phyloP scores from a whole-genome alignment of 2,888 invertebrate genomes.

The Scaptomyza flava region DNA sequence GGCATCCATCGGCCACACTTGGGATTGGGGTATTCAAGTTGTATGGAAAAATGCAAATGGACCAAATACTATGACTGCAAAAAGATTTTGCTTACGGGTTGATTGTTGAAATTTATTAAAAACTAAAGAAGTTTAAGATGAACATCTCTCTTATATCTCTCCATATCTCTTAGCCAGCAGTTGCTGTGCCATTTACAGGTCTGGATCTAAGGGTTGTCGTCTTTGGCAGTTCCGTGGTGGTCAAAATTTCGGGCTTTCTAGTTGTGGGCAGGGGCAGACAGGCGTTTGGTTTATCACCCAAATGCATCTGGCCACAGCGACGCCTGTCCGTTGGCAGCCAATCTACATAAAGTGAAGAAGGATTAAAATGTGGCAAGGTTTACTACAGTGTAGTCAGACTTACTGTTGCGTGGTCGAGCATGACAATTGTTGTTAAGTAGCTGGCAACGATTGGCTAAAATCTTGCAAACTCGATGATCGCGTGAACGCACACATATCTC shows the following conservation, averaged over 20 bases:
- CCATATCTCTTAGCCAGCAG: neutral
- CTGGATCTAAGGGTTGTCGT: constrained; percentile 6
- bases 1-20: neutral
- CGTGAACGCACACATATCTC: constrained; percentile 59
- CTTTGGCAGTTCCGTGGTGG: neutral
- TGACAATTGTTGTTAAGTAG: constrained; percentile 61
- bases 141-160: too few relatives aligned
- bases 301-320: constrained; percentile 45
- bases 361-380: neutral
- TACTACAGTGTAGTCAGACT: constrained; percentile 23
- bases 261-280: constrained; percentile 23
- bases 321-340: constrained; percentile 53
- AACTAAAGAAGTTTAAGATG: neutral
- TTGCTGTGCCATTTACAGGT: neutral
- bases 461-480: constrained; percentile 43
- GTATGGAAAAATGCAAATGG: neutral
- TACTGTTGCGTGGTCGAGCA: constrained; percentile 45
- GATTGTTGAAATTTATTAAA: constrained; percentile 17
- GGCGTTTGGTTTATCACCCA: constrained; percentile 47
- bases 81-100: constrained; percentile 1
- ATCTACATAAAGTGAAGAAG: constrained; percentile 30
- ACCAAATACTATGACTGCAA: constrained; percentile 12
- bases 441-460: constrained; percentile 57
- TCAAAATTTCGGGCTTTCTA: neutral
- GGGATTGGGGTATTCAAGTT: neutral